Evolutionary conservation across 1,140 invertebrate genomes (phyloP).

Genomic region (Apis florea): DNA sequence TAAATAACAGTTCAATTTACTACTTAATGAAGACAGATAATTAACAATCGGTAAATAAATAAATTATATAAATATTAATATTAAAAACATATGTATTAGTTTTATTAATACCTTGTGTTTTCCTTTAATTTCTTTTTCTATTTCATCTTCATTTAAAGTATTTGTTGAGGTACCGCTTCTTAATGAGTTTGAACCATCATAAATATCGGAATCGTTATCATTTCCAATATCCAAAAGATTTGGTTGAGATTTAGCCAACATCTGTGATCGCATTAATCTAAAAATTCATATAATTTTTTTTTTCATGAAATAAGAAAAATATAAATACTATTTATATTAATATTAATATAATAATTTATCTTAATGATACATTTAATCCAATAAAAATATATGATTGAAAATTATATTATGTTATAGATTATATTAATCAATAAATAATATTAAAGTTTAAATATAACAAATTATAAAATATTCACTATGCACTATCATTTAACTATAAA

Average conservation of each 20-base stretch:
- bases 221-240: constrained; percentile 77
- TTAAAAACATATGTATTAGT: neutral
- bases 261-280: constrained; percentile 77
- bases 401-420: neutral
- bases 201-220: constrained; percentile 74
- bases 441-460: neutral
- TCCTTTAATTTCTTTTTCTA: constrained; percentile 69
- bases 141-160: constrained; percentile 72
- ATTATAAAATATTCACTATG: neutral
- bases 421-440: neutral
- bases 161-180: constrained; percentile 72
- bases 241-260: constrained; percentile 79
- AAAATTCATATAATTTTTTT: constrained; percentile 39
- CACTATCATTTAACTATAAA: neutral
- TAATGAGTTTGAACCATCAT: constrained; percentile 70
- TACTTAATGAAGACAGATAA: neutral
- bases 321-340: neutral
- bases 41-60: neutral
- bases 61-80: neutral
- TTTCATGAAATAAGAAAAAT: constrained; percentile 9
- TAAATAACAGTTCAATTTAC: neutral
- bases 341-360: constrained; percentile 5
- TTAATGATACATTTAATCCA: neutral
- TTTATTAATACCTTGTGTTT: constrained; percentile 67
- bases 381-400: neutral